Conservation (phyloP, 2,113 vertebrate genomes). For the Ciconia maguari region DNA sequence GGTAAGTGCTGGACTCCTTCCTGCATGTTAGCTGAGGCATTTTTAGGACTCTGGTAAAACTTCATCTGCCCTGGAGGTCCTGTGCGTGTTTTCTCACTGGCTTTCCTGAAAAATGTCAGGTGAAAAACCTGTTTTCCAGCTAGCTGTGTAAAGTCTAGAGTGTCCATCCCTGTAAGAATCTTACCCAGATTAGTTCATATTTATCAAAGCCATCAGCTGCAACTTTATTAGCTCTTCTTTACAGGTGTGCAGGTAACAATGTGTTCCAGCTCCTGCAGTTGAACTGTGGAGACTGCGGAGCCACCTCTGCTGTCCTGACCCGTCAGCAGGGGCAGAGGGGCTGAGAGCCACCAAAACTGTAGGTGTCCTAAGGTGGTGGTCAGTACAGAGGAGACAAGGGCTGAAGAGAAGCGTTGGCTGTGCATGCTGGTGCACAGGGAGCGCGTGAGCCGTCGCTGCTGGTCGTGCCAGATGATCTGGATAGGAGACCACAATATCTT, state of each 20-base stretch:
- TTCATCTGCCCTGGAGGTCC: not conserved
- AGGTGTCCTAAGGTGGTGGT: not conserved
- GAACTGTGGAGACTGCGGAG: not conserved
- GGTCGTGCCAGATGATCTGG: not conserved
- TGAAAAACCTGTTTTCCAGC: not conserved
- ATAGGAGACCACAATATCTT: not conserved
- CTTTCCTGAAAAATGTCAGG: not conserved
- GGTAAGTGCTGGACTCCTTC: not conserved
- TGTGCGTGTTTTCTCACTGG: not conserved
- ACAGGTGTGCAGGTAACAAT: not conserved
- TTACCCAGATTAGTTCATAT: not conserved
- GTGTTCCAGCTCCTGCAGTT: not conserved
- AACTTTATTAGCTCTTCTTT: not conserved
- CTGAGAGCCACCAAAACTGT: not conserved
- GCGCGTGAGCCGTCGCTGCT: not conserved
- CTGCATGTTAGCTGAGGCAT: fast-evolving
- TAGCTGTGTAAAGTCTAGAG: not conserved
- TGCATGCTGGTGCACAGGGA: not conserved
- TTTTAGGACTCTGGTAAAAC: not conserved
- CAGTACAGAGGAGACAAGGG: not conserved
- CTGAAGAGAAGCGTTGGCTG: not conserved
- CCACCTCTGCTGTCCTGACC: not conserved
- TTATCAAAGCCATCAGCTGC: not conserved
- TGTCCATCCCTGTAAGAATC: not conserved
- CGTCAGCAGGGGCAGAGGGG: not conserved